Evolutionary conservation across 1,140 invertebrate genomes (phyloP).

Genomic region (Micrasema minimum): DNA sequence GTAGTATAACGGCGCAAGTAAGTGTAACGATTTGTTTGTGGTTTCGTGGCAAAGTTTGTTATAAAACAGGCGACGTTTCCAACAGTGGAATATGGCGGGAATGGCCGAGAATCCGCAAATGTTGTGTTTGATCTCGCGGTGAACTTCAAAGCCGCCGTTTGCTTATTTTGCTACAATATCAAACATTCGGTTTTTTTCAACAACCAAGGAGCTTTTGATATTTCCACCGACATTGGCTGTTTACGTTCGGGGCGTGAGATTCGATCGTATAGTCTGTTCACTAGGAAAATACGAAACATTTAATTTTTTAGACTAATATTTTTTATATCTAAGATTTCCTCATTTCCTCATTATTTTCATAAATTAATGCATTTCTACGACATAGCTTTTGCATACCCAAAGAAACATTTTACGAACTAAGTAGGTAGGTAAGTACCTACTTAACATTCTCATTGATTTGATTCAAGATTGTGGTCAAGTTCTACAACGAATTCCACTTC

Average conservation of each 20-base stretch:
- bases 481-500: too few relatives aligned
- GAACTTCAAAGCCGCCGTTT: conserved; percentile 40
- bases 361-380: too few relatives aligned
- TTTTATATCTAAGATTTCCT: background rate
- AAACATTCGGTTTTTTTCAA: conserved; percentile 42
- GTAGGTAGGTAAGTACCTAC: too few relatives aligned
- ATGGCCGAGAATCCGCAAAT: conserved; percentile 38
- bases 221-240: conserved; percentile 25
- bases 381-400: too few relatives aligned
- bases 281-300: too few relatives aligned
- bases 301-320: too few relatives aligned
- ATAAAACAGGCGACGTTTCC: conserved; percentile 47
- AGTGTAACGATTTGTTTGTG: conserved; percentile 50
- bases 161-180: conserved; percentile 49
- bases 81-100: conserved; percentile 24
- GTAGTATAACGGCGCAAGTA: too few relatives aligned
- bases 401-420: too few relatives aligned
- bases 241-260: conserved; percentile 27
- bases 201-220: conserved; percentile 32
- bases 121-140: conserved; percentile 47
- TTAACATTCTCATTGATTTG: too few relatives aligned
- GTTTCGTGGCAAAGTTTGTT: conserved; percentile 51
- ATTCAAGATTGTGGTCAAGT: too few relatives aligned
- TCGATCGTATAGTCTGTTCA: conserved; percentile 15
- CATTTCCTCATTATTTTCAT: too few relatives aligned